A percentile compares a stretch with the other conserved stretches of the same genome.
These are phyloP conservation scores for Petrosia ficiformis DNA, from an alignment of 37 sponge, comb jelly and placozoan genomes.

Conservation along the genomic window DNA sequence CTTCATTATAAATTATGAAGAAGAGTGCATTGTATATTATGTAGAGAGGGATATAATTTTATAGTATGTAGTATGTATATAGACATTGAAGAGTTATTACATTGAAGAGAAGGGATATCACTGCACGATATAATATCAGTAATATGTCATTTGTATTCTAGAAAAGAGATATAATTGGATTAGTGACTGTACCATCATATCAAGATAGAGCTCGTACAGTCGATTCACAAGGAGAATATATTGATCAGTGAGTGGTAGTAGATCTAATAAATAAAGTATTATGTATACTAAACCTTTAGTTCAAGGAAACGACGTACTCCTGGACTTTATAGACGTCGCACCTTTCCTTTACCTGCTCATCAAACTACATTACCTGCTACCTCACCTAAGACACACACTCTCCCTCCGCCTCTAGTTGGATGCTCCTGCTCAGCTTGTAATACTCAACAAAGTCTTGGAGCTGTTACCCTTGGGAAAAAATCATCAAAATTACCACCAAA, in stretches of 20 bases:
- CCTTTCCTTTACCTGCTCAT: not conserved
- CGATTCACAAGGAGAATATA: constrained; percentile 72
- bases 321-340: not conserved
- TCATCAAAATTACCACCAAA: not conserved
- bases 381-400: constrained; percentile 29
- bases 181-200: constrained; percentile 28
- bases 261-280: no score
- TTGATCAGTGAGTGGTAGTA: constrained; percentile 37
- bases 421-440: constrained; percentile 85
- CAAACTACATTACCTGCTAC: constrained; percentile 10
- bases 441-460: constrained; percentile 71
- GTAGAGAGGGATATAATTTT: no score
- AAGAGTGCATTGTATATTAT: no score
- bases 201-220: constrained; percentile 65
- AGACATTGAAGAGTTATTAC: no score
- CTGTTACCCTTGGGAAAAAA: constrained; percentile 37
- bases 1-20: no score
- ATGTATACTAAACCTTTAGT: no score
- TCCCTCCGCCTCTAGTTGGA: constrained; percentile 78
- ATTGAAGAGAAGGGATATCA: no score
- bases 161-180: not conserved
- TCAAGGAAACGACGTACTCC: no score
- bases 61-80: no score
- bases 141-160: no score
- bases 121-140: no score